Base-by-base conservation (phyloP, 2,797 vertebrate species). In the Peromyscus aztecus region DNA sequence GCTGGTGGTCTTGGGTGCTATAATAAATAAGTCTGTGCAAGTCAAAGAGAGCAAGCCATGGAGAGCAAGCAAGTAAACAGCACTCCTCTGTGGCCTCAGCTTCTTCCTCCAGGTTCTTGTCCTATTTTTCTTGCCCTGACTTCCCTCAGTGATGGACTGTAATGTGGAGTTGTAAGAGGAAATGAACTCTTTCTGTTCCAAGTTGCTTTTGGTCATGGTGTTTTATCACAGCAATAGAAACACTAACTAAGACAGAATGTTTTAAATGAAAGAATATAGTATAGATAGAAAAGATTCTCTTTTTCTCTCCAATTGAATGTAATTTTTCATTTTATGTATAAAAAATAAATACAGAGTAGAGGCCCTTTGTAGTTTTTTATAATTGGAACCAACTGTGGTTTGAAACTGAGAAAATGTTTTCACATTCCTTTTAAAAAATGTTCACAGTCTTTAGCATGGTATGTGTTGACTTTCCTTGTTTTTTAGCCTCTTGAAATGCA, bases 251-350 rank as follows among this genome's bases (percentile, higher is more conserved):
- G 37, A 12, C 24, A 43, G 27, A 37, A 46, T 63, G 37, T 90
- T 96, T 97, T 92, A 80, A 87, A 92, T 86, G 40, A 92, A 90
- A 84, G 52, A 89, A 91, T 87, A 49, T 7, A 61, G 23, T 81
- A 16, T 31, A 82, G 77, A 55, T 73, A 52, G 55, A 85, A 77
- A 4, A 61, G 52, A 87, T 55, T 55, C 12, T 55, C 12, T 63
- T 78, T 65, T 8, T 52, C 29, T 6, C 19, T 80, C 2, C 34
- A 81, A 57, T 37, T 34, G 31, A 57, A 57, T 57, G 6, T 23
- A 49, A 23, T 23, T 85, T 67, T 37, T 84, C 27, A 65, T 84
- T 31, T 31, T 65, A 31, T 84, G 16, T 34, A 46, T 61, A 69
- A 78, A 76, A 78, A 27, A 6, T 31, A 52, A 63, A 46, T 81